Base-by-base conservation (phyloP, 2,797 vertebrate genomes). In the Brachyalestes nurse region DNA sequence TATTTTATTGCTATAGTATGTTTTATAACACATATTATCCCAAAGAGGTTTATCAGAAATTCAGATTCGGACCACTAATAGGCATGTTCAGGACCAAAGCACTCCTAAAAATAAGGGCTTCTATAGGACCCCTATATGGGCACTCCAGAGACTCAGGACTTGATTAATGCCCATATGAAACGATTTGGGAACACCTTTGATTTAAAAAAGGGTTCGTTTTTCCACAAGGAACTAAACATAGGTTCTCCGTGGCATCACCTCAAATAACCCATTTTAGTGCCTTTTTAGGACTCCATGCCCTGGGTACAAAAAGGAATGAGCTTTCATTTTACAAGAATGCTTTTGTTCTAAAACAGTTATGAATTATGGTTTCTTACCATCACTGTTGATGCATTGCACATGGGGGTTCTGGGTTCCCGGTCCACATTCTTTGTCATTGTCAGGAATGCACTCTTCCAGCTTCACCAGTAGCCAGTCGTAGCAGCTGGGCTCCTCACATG, bases 401-500 rank as follows among this genome's bases (percentile, higher is more conserved):
- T 96, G 88, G n/a, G 97, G 97, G 64, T 93, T 94, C 86, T 97
- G 97, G 0, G 96, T 95, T 16, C 97, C 98, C 0, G 96, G 94
- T 23, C 97, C 98, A 78, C 98, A 99, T 0, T 92, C 90, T 80
- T 87, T 95, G 49, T 95, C 95, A 8, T 98, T 97, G 88, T 99
- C 97, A 0, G 98, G 97, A 82, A 97, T 82, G 51, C 98, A 99
- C 58, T 95, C 93, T 66, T 97, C 96, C 51, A 99, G 91, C 64
- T 89, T 92, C 4, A 91, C 86, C 66, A 98, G 92, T 73, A 95
- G 94, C 98, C 98, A 99, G 38, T 97, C 96, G 0, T 95, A 98
- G 90, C 98, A 99, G 78, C 96, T 95, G 5, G 98, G 97, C 17
- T 99, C 97, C 40, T 99, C 98, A 82, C 98, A 99, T 0, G 97